Base-by-base conservation (phyloP, 2,888 invertebrate genomes). In the Mesodorylaimus sp. region DNA sequence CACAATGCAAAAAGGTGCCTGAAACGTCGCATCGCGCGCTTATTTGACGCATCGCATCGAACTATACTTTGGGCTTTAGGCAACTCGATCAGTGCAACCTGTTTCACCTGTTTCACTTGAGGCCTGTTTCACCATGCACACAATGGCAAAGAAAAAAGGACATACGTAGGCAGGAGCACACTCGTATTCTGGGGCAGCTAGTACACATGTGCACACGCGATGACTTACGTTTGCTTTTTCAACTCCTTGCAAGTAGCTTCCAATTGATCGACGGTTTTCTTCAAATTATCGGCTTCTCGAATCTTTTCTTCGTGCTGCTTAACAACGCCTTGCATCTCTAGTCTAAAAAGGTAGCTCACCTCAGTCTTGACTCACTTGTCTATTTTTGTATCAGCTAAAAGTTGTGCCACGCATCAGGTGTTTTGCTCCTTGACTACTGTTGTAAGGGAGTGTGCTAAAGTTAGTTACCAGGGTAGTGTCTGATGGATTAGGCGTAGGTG, bases 271-370 rank as follows among this genome's bases (percentile, higher is more conserved):
- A 64, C 58, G 0, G 64, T 64, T 43, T 63, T 58, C 29, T 60
- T 56, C 27, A 67, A 52, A 41, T 64, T 66, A 19, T 63, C 61
- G 2, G 67, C 61, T 24, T 63, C 60, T 23, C 66, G 61, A 26
- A 61, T 61, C 47, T 65, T 67, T 23, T 60, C 58, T 48, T 67
- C 61, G 43, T 65, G 63, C 46, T 61, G 62, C 53, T 68, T 68
- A 25, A 67, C 50, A 3, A 63, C 60, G 51, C 67, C 67, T 48
- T 61, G 62, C 10, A 55, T 51, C 52, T 71, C 71, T 24, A 62
- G 50, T 16, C 60, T 55, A 46, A 19, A 47, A 24, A 25, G 44
- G 7, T 13, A 45, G n/a, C n/a, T n/a, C n/a, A n/a, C n/a, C n/a
- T n/a, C 5, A 45, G 16, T n/a, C 13, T 10, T 25, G 10, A 16